These are phyloP conservation scores for Trichopoda pennipes DNA, from an alignment of 2,888 invertebrate species.

Conservation along the genomic window DNA sequence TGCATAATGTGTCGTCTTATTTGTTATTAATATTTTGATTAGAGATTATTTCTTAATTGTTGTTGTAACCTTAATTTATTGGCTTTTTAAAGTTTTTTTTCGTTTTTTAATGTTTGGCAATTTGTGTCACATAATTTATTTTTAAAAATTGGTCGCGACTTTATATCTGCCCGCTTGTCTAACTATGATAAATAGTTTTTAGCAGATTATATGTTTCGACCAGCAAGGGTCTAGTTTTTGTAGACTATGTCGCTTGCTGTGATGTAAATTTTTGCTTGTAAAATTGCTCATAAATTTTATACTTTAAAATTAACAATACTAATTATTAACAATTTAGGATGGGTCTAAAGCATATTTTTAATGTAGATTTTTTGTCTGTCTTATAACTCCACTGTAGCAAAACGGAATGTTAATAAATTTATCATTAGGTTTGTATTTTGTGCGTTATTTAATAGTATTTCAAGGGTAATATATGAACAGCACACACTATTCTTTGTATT, in stretches of 20 bases:
- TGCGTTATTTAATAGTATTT: no score
- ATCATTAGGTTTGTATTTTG: no score
- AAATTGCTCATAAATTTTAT: conserved; percentile 13
- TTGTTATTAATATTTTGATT: conserved; percentile 54
- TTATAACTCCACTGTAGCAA: no score
- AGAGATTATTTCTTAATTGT: conserved; percentile 13
- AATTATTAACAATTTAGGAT: no score
- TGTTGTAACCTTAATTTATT: conserved; percentile 29
- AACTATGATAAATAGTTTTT: conserved; percentile 44
- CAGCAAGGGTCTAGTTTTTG: conserved; percentile 6
- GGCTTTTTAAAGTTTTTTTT: conserved; percentile 40
- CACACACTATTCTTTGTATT: no score
- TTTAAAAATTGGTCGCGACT: conserved; percentile 10
- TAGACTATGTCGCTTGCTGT: background rate
- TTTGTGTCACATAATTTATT: conserved; percentile 59
- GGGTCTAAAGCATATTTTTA: no score
- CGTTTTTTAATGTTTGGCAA: conserved; percentile 36
- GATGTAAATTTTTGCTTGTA: conserved; percentile 10
- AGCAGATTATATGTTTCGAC: conserved; percentile 14
- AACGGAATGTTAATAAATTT: no score
- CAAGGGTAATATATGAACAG: no score
- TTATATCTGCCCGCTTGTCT: conserved; percentile 10
- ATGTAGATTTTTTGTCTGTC: no score
- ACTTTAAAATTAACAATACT: no score
- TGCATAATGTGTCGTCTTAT: conserved; percentile 45